These are phyloP conservation scores for Catharus fuscescens DNA, from an alignment of 2,113 vertebrate genomes.

Conservation along the genomic window DNA sequence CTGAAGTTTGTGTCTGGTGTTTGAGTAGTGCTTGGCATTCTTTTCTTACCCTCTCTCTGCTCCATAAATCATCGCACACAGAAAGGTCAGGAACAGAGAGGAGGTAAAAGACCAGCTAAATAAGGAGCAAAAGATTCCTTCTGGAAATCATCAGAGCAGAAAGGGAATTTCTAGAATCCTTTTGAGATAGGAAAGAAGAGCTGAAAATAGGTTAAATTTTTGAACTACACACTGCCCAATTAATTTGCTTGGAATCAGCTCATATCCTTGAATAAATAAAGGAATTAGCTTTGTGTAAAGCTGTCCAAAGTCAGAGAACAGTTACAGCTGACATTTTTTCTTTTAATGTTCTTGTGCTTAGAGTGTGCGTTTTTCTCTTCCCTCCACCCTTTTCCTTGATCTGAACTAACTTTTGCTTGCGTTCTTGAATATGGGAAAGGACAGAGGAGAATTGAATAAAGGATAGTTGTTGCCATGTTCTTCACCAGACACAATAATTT, in stretches of 20 bases:
- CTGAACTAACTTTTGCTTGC: not conserved
- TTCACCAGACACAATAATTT: not conserved
- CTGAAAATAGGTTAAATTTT: not conserved
- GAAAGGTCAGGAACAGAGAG: constrained; percentile 44
- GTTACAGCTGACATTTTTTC: not conserved
- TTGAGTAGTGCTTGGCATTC: not conserved
- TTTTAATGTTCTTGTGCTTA: not conserved
- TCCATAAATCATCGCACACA: not conserved
- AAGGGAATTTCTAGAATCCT: constrained; percentile 1
- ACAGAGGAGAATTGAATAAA: not conserved
- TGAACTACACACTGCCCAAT: not conserved
- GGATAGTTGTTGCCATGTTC: not conserved
- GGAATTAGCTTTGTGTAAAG: not conserved
- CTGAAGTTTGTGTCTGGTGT: constrained; percentile 1
- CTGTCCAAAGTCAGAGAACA: not conserved
- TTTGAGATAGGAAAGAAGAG: not conserved
- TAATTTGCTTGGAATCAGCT: not conserved
- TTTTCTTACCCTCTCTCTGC: not conserved
- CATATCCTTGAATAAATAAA: constrained; percentile 22
- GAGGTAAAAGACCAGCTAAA: not conserved
- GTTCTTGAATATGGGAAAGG: not conserved
- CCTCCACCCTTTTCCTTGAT: not conserved
- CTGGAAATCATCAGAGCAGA: constrained; percentile 6
- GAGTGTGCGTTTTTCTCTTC: not conserved
- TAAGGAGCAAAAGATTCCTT: not conserved